These are phyloP conservation scores for Acronicta psi DNA, from an alignment of 2,888 invertebrate genomes.

Conservation along the genomic window DNA sequence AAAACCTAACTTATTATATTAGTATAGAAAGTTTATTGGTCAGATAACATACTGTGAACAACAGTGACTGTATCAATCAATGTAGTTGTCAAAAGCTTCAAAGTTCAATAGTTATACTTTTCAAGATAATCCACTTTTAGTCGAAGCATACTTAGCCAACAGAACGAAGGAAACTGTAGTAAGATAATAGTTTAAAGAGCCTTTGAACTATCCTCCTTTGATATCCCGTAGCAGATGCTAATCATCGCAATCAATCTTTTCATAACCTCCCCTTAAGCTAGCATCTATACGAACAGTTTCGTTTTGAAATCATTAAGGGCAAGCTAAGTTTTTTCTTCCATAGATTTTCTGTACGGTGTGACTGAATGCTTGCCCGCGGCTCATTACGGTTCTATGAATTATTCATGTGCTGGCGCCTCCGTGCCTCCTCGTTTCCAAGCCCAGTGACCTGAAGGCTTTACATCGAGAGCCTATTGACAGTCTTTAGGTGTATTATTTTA, in stretches of 20 bases:
- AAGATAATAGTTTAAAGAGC: too few relatives aligned
- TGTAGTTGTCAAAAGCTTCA: too few relatives aligned
- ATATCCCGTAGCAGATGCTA: too few relatives aligned
- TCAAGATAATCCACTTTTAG: too few relatives aligned
- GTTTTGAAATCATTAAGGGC: slow-evolving; percentile 70
- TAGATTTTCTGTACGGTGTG: slow-evolving; percentile 68
- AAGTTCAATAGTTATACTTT: too few relatives aligned
- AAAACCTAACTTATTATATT: too few relatives aligned
- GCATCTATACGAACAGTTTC: slow-evolving; percentile 40
- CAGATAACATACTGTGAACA: too few relatives aligned
- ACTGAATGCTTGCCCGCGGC: slow-evolving; percentile 78
- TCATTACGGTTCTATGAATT: slow-evolving; percentile 84
- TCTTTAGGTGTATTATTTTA: slow-evolving; percentile 55
- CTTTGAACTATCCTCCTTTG: too few relatives aligned
- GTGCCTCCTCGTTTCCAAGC: slow-evolving; percentile 45
- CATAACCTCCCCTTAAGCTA: slow-evolving; percentile 3
- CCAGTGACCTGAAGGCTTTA: slow-evolving; percentile 69
- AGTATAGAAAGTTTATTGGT: too few relatives aligned
- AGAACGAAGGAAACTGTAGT: too few relatives aligned
- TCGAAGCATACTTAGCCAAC: too few relatives aligned
- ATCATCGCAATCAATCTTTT: slow-evolving; percentile 12
- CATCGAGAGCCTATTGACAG: slow-evolving; percentile 64
- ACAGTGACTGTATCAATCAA: too few relatives aligned
- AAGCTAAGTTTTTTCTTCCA: slow-evolving; percentile 56
- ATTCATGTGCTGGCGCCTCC: slow-evolving; percentile 77